Evolutionary conservation across 2,888 invertebrate species (phyloP).

Genomic region (Drosophila macrospina): DNA sequence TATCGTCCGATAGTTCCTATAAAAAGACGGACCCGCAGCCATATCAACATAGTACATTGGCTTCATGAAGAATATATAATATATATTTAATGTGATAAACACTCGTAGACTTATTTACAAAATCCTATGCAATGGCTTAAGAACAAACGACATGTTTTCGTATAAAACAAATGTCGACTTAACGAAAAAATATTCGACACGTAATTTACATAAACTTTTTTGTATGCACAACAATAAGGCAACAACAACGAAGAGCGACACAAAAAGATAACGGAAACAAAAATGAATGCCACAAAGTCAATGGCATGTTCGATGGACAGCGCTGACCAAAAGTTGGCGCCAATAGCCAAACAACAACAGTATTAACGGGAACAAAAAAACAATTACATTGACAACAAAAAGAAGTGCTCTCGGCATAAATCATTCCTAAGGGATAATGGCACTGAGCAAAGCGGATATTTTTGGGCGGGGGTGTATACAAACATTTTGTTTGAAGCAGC

Average conservation of each 20-base stretch:
- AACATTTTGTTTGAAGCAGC: constrained; percentile 70
- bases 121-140: not conserved
- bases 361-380: constrained; percentile 21
- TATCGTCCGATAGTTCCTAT: too few species aligned
- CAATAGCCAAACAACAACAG: constrained; percentile 47
- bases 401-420: constrained; percentile 62
- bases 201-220: constrained; percentile 70
- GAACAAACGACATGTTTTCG: constrained; percentile 45
- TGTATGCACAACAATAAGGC: constrained; percentile 38
- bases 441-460: not conserved
- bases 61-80: too few species aligned
- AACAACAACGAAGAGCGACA: constrained; percentile 25
- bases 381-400: constrained; percentile 37
- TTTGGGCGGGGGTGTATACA: constrained; percentile 40
- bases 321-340: constrained; percentile 54
- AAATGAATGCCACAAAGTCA: constrained; percentile 48
- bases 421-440: constrained; percentile 38
- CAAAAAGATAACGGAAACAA: constrained; percentile 62
- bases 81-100: too few species aligned
- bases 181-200: constrained; percentile 29
- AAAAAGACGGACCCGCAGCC: too few species aligned
- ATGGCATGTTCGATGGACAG: constrained; percentile 51
- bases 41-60: too few species aligned
- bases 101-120: too few species aligned
- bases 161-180: constrained; percentile 23